phyloP scores from a whole-genome alignment of 2,113 vertebrate species.

The Tretioscincus oriximinensis region DNA sequence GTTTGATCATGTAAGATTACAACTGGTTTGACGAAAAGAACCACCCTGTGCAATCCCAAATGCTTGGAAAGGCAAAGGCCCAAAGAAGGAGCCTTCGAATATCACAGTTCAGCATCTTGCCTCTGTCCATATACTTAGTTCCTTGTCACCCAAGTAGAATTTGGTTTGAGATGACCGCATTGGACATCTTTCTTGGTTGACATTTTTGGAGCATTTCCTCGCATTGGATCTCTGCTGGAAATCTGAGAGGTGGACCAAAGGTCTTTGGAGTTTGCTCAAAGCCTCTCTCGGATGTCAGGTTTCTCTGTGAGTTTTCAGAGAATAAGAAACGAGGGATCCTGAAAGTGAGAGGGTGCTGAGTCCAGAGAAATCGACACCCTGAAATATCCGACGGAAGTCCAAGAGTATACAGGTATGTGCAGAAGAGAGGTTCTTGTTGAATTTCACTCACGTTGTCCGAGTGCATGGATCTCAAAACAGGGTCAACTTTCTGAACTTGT shows the following conservation, averaged over 20 bases:
- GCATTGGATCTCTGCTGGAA: rapidly evolving
- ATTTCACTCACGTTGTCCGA: conserved; percentile 17
- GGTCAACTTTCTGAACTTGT: conserved; percentile 45
- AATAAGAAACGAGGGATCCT: conserved; percentile 32
- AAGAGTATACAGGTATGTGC: conserved; percentile 27
- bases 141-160: not conserved
- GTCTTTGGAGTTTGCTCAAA: conserved; percentile 44
- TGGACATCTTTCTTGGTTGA: conserved; percentile 5
- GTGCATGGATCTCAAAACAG: conserved; percentile 59
- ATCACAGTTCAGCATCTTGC: not conserved
- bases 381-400: conserved; percentile 40
- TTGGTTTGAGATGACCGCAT: not conserved
- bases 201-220: conserved; percentile 3
- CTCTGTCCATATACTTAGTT: not conserved
- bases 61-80: not conserved
- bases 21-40: not conserved
- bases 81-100: not conserved
- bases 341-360: conserved; percentile 30
- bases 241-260: conserved; percentile 15
- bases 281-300: conserved; percentile 54
- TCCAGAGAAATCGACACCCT: conserved; percentile 17
- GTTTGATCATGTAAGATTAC: not conserved
- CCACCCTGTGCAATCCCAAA: not conserved
- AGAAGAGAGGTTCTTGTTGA: conserved; percentile 31
- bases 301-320: conserved; percentile 50